Conservation (phyloP, 2,797 vertebrate genomes). For the Sardinella longiceps region DNA sequence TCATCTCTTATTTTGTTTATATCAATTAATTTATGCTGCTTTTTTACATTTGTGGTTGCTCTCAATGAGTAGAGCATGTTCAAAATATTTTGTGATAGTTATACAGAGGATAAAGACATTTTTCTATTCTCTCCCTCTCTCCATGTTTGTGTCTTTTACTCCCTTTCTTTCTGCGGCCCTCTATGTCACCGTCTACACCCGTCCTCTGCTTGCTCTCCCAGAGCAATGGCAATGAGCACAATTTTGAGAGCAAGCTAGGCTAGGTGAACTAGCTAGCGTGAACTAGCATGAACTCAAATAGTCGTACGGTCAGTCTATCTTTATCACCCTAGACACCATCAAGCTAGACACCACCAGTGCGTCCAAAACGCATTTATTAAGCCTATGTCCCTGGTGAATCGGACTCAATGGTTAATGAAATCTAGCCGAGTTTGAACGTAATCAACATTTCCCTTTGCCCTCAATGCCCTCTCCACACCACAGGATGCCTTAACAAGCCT, state of each 20-base stretch:
- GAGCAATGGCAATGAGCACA: too few species aligned
- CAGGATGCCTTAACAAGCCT: not conserved
- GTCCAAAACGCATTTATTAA: slow-evolving; percentile 2
- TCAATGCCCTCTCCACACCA: too few species aligned
- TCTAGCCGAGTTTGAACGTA: not conserved
- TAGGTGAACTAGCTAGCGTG: not conserved
- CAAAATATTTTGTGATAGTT: too few species aligned
- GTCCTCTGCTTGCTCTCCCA: not conserved
- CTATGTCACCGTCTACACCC: not conserved
- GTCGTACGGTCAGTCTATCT: not conserved
- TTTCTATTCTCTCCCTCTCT: not conserved
- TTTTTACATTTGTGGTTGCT: too few species aligned
- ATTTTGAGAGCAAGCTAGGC: not conserved
- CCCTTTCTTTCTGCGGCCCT: not conserved
- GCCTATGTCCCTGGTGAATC: not conserved
- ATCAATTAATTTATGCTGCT: too few species aligned
- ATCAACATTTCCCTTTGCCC: not conserved
- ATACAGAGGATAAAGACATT: too few species aligned
- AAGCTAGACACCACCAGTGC: not conserved
- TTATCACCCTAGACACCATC: not conserved
- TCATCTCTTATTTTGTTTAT: too few species aligned
- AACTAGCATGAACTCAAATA: not conserved
- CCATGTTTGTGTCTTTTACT: not conserved
- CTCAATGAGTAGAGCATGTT: too few species aligned
- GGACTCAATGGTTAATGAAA: not conserved